Base-by-base conservation (phyloP, 2,888 invertebrate species). In the Scaptomyza tumidula region DNA sequence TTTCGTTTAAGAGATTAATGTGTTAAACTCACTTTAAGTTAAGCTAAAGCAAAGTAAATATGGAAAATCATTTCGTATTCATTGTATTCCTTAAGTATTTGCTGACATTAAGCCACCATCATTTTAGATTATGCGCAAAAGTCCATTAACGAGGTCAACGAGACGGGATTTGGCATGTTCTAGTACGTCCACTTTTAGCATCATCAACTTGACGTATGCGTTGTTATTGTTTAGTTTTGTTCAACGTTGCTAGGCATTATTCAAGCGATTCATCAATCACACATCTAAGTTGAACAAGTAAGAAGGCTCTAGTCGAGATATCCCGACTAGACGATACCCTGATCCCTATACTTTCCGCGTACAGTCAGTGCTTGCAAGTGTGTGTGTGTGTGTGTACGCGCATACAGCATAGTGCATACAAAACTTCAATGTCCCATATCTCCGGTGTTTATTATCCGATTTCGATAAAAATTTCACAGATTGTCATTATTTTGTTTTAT, bases 241-340 rank as follows among this genome's bases (percentile, higher is more conserved):
- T 61, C 44, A 48, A 56, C 67, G 59, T 59, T 52, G 56, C 56
- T 68, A 56, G 67, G 53, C 66, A 86, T 71, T 78, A 67, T 60
- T 67, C 73, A 63, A 67, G 52, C 58, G 49, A 69, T 55, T 78
- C 81, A 81, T 87, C 88, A 81, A 81, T 81, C 81, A 81, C 71
- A 81, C 56, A 74, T 57, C 29, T 56, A 53, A 79, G 61, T 33
- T 65, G 45, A 55, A 16, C 43, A 27, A n/a, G n/a, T n/a, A n/a
- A n/a, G n/a, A n/a, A n/a, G n/a, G n/a, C n/a, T n/a, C n/a, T n/a
- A n/a, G n/a, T n/a, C n/a, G n/a, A n/a, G n/a, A n/a, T n/a, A n/a
- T n/a, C n/a, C n/a, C n/a, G n/a, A n/a, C n/a, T n/a, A n/a, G n/a
- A n/a, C n/a, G n/a, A n/a, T n/a, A n/a, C n/a, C n/a, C n/a, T n/a